A percentile compares a stretch with the other conserved stretches of the same genome.
Conservation (phyloP, 2,113 vertebrate species). For the Tonatia bakeri region DNA sequence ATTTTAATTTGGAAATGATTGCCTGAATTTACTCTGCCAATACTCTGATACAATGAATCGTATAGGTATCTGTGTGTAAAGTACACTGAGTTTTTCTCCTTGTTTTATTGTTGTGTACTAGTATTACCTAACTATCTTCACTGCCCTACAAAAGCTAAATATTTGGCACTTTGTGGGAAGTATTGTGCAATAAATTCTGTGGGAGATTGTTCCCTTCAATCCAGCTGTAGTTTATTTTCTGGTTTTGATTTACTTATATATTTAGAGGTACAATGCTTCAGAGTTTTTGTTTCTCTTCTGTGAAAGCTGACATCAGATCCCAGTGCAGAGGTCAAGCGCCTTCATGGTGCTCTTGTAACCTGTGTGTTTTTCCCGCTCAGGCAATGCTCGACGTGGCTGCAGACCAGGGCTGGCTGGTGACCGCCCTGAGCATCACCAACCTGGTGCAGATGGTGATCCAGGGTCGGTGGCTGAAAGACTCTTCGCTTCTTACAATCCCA, state of each 20-base stretch:
- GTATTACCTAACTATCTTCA: neutral
- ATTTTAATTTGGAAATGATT: conserved; percentile 34
- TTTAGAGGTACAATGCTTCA: neutral
- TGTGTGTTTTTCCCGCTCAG: conserved; percentile 76
- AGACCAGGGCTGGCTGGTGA: conserved; percentile 93
- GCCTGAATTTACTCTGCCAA: neutral
- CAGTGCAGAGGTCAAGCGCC: neutral
- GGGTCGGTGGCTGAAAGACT: conserved; percentile 93
- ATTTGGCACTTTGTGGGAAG: neutral
- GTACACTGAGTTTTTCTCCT: neutral
- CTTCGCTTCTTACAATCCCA: conserved; percentile 91
- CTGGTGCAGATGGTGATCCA: conserved; percentile 97
- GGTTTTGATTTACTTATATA: neutral
- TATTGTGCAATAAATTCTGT: neutral
- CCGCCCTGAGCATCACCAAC: conserved; percentile 90
- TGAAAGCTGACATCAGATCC: neutral
- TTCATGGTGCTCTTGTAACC: neutral
- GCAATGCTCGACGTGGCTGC: conserved; percentile 96
- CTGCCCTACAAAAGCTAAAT: neutral
- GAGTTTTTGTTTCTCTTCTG: neutral
- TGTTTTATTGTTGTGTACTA: neutral
- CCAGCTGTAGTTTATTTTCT: neutral
- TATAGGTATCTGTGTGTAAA: neutral
- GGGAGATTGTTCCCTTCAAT: neutral
- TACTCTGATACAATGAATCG: neutral